Base-by-base conservation (phyloP, 2,888 invertebrate genomes). In the Orchesella flavescens region DNA sequence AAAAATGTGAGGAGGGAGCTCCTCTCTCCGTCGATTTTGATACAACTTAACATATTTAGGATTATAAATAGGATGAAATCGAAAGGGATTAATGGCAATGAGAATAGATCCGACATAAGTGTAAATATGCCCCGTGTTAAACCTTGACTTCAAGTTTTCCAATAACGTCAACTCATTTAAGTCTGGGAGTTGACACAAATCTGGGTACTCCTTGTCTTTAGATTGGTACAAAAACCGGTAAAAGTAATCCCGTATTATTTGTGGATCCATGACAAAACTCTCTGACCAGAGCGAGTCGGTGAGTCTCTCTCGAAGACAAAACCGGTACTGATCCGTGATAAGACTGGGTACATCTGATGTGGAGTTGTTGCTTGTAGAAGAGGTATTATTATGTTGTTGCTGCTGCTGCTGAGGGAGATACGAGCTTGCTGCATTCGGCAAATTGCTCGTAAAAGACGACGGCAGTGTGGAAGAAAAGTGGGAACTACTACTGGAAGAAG, bases 11-110 rank as follows among this genome's bases (percentile, higher is more conserved):
- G 98, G 98, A 55, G 98, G 97, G 88, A 97, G 92, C 89, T 96
- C 97, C 55, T 96, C 95, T 43, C 96, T 96, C 89, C 96, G 92
- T 90, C 96, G 93, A 91, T 96, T 97, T 91, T 98, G 97, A 91
- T 98, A 98, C 89, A 97, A 91, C 91, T 97, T 96, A 88, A 97
- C 97, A 92, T 97, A 97, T 91, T 97, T 98, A 66, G 98, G 98
- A 91, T 98, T 98, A 92, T 98, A 98, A 88, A 98, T 98, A 23
- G 98, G 97, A 91, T 97, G 97, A 91, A 97, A 97, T 92, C 92
- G 92, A 88, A 92, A 92, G 10, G 89, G 89, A 81, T 88, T 88
- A 61, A 88, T 86, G 73, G 98, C 97, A 89, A 98, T 97, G 83
- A 98, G 92, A 90, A 98, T 98, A 77, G 96, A 96, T 75, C 97